Base-by-base conservation (phyloP, 2,113 vertebrate genomes). In the Sylvia atricapilla region DNA sequence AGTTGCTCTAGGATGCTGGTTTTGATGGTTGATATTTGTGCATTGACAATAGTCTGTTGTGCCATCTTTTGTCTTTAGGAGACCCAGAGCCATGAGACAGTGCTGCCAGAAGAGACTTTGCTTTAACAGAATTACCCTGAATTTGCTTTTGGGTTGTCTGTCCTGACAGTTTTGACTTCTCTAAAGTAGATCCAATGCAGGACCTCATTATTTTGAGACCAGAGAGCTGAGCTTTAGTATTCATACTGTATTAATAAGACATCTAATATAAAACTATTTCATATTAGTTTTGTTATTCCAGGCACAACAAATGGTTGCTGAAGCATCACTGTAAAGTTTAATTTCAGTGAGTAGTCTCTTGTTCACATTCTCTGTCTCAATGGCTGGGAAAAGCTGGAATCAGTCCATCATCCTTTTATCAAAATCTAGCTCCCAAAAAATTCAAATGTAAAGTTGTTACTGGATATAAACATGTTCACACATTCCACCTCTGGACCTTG, bases 401-500 rank as follows among this genome's bases (percentile, higher is more conserved):
- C 14, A 49, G 44, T n/a, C 15, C 24, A 79, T 47, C 19, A 58
- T 3, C 9, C 11, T 67, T 85, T 62, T 53, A 35, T 30, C 14
- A 79, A 88, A 70, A 49, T 49, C 27, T 75, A 24, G 8, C 18
- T 8, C 41, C 31, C 3, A 23, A 47, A 30, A 60, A 31, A 11
- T 39, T 16, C 3, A 24, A 30, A 18, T 22, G 5, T 27, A 3
- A 70, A 49, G 14, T n/a, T 9, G 6, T 49, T 72, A 8, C 21
- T 66, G 23, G 41, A 44, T 47, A 3, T 11, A 66, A 46, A 35
- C 17, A 10, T 8, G 7, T 6, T 17, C 12, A 16, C 11, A 17
- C 14, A 4, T 10, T 14, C 11, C 3, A 23, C 1, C 12, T 6
- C 5, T 1, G 1, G 35, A 56, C 41, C 14, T 60, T 15, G 30